These are phyloP conservation scores for Dilophus febrilis DNA, from an alignment of 2,888 invertebrate genomes.

Conservation along the genomic window DNA sequence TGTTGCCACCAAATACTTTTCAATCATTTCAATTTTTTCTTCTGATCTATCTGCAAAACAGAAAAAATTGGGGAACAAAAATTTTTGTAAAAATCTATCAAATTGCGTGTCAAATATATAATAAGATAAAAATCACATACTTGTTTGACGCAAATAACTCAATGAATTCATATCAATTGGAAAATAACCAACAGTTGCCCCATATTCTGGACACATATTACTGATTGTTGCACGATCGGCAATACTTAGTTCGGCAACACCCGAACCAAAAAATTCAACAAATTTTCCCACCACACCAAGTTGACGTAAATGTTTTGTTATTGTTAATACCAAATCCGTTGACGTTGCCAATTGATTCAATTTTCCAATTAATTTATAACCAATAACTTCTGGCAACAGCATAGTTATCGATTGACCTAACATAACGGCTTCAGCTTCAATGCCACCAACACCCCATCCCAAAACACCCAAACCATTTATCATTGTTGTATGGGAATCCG, in stretches of 20 bases:
- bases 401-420: constrained; percentile 93
- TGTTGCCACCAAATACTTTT: constrained; percentile 64
- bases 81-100: not conserved
- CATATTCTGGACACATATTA: constrained; percentile 98
- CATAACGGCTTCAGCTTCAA: constrained; percentile 99
- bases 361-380: constrained; percentile 72
- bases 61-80: not conserved
- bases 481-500: constrained; percentile 99
- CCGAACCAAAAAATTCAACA: constrained; percentile 96
- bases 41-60: constrained; percentile 52
- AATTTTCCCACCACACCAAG: constrained; percentile 96
- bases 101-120: constrained; percentile 3
- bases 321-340: constrained; percentile 91
- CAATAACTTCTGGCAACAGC: constrained; percentile 90
- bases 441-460: constrained; percentile 93
- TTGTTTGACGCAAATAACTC: constrained; percentile 70
- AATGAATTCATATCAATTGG: constrained; percentile 73
- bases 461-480: constrained; percentile 92
- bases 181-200: constrained; percentile 91
- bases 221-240: constrained; percentile 96
- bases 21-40: constrained; percentile 58
- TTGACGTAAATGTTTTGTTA: constrained; percentile 87
- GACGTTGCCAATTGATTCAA: constrained; percentile 75
- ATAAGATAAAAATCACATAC: constrained; percentile 28
- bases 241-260: constrained; percentile 76